phyloP scores from a whole-genome alignment of 2,797 vertebrate genomes.

The Darevskia nairensis region DNA sequence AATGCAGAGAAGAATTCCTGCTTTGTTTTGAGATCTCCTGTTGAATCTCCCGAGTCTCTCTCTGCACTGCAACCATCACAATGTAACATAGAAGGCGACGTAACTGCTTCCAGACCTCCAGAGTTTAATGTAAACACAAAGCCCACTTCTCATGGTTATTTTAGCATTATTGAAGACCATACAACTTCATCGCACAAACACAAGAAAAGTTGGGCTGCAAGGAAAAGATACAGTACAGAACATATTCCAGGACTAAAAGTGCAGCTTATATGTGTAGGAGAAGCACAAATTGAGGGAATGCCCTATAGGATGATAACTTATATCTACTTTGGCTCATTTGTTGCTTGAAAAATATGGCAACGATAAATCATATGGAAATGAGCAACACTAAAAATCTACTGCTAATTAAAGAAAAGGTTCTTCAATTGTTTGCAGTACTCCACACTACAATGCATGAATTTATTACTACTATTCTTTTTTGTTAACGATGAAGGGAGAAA shows the following conservation, averaged over 20 bases:
- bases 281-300: background rate
- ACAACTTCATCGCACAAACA: background rate
- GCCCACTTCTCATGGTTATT: background rate
- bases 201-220: background rate
- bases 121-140: background rate
- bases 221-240: background rate
- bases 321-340: background rate
- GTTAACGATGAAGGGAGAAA: background rate
- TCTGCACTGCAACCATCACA: background rate
- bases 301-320: background rate
- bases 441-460: background rate
- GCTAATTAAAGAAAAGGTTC: background rate
- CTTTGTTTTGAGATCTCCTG: constrained; percentile 23
- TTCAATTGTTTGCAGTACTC: background rate
- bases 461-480: background rate
- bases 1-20: background rate
- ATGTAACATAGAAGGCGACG: background rate
- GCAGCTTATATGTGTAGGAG: background rate
- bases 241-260: background rate
- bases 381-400: background rate
- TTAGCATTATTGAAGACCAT: background rate
- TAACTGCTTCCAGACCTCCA: background rate
- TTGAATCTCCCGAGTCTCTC: background rate
- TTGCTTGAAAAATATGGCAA: background rate
- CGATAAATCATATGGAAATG: background rate